These are phyloP conservation scores for Yasuhikotakia modesta DNA, from an alignment of 2,797 vertebrate species.

Conservation along the genomic window DNA sequence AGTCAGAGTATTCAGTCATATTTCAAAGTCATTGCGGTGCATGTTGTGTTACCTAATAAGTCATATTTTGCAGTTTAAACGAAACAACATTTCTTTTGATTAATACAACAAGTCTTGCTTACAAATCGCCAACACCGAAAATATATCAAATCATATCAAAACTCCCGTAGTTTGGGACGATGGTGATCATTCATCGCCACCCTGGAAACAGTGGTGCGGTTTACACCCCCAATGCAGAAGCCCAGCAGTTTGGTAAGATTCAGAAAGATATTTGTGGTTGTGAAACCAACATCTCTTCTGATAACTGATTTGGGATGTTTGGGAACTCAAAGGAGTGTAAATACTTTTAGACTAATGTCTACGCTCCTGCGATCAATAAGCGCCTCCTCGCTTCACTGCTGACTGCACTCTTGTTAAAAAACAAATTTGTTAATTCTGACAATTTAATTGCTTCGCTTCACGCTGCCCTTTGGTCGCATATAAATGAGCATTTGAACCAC, in stretches of 20 bases:
- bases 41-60: background rate
- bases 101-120: slow-evolving; percentile 56
- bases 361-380: slow-evolving; percentile 93
- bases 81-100: background rate
- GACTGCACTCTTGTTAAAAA: slow-evolving; percentile 96
- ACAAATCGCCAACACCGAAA: slow-evolving; percentile 25
- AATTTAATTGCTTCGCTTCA: slow-evolving; percentile 97
- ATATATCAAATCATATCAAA: slow-evolving; percentile 42
- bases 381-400: slow-evolving; percentile 91
- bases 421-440: slow-evolving; percentile 99
- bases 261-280: slow-evolving; percentile 80
- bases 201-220: slow-evolving; percentile 67
- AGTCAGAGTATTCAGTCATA: background rate
- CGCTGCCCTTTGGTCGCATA: slow-evolving; percentile 82
- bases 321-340: slow-evolving; percentile 91
- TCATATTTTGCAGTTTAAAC: background rate
- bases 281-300: slow-evolving; percentile 83
- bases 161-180: slow-evolving; percentile 61
- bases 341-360: slow-evolving; percentile 98
- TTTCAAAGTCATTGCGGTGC: background rate
- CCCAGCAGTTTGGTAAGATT: slow-evolving; percentile 69
- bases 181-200: slow-evolving; percentile 73
- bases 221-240: slow-evolving; percentile 66
- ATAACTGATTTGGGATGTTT: slow-evolving; percentile 89
- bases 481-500: slow-evolving; percentile 76